Base-by-base conservation (phyloP, 2,113 vertebrate species). In the Neodontobutis hainanensis region DNA sequence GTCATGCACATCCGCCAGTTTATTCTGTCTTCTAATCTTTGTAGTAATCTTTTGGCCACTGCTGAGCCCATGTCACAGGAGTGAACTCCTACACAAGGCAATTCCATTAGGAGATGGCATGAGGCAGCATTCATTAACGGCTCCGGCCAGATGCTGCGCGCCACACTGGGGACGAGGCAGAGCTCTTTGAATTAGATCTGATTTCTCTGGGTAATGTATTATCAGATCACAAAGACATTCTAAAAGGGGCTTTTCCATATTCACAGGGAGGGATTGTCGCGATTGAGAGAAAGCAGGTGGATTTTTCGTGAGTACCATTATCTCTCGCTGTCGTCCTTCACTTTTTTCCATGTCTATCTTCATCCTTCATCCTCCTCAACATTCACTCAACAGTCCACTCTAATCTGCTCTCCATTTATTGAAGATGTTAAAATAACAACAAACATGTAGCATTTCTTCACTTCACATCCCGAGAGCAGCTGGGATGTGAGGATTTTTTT, bases 41-140 rank as follows among this genome's bases (percentile, higher is more conserved):
- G 68, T 34, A 60, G 79, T 88, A 80, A 85, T 89, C 79, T 85
- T 78, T 82, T 67, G 47, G 61, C 71, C 76, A 57, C 64, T 62
- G 68, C 81, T 68, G 78, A 78, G 84, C 76, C 5, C 44, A 63
- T 83, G 83, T 87, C 85, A 75, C 62, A 49, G 77, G 77, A 72
- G 69, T 63, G 75, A 79, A 84, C 83, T 75, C 67, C 62, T 56
- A 78, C 81, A 84, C 71, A 36, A 70, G 69, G 77, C 81, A 81
- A 83, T 86, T 82, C 85, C 87, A 90, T 90, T 85, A 83, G 75
- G 77, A 75, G 73, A 61, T 77, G 75, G 78, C 79, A 88, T 67
- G 75, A 85, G 82, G 71, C 64, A 50, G 79, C 84, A 75, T 88
- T 81, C 82, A 84, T 87, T 87, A 87, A 53, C 47, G 65, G 60